Evolutionary conservation across 1,140 invertebrate species (phyloP), one percentile per base, ranked within the genome.

Genomic region (Cydia fagiglandana): DNA sequence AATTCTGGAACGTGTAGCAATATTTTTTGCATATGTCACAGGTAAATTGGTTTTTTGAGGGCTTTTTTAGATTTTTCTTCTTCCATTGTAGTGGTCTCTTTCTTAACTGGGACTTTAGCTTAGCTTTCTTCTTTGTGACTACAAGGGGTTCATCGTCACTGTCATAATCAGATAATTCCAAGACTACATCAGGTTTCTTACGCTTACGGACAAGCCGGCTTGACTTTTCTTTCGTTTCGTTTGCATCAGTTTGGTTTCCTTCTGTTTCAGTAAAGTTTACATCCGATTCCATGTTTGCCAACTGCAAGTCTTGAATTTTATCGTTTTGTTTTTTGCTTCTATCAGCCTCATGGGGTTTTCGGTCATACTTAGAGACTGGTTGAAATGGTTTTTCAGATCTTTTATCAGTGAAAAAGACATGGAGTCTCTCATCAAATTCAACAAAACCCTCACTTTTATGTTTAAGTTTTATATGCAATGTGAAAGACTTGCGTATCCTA

Each of bases 1-100:
- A 91, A 64, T 91, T 91, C 74, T 91, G 86, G 6, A 80, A 86
- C 3, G 91, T 91, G 17, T 88, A 91, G 34, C 91, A 92, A 38
- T 90, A 85, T 76, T 84, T 87, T 6, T 87, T 84, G 61, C 91
- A 92, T 64, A 83, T 84, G 0, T 81, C 75, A 61, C 91, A 92
- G 2, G 84, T 84, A 15, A 92, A 84, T 41, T 83, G 82, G 0
- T 75, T 73, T 70, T 76, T 78, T 20, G 81, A 79, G 28, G 13
- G 2, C 2, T 34, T 74, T 17, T 74, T 34, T 50, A 47, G 7
- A 10, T 34, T 38, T 73, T 73, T 74, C 70, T 75, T 84, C 64
- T 79, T 76, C 13, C 77, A 76, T 15, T 41, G 17, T 56, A 12
- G 68, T n/a, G 28, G 28, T 17, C 68, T 74, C 45, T 78, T 77